Evolutionary conservation across 2,888 invertebrate genomes (phyloP).

Genomic region (Pheosia gnoma): DNA sequence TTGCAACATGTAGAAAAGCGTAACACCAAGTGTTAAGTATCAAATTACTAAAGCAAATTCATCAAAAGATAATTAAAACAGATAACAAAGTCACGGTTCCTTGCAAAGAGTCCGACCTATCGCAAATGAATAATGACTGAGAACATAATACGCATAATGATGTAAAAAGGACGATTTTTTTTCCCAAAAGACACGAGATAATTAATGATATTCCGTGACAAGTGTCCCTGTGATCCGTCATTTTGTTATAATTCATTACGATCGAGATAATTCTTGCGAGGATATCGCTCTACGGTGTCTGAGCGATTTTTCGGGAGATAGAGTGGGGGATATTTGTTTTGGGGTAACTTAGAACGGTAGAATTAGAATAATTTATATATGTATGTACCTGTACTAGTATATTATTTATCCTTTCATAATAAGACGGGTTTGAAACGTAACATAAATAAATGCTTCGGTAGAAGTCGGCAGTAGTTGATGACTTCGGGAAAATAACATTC

Average conservation of each 20-base stretch:
- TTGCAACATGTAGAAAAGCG: too few species aligned
- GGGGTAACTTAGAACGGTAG: too few species aligned
- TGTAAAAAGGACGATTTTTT: conserved; percentile 5
- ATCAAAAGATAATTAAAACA: not conserved
- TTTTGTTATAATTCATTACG: conserved; percentile 9
- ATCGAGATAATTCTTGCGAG: conserved; percentile 8
- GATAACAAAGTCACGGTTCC: conserved; percentile 1
- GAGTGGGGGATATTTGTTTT: not conserved
- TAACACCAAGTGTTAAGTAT: too few species aligned
- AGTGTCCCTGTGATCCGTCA: conserved; percentile 6
- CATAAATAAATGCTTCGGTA: too few species aligned
- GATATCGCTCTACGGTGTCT: not conserved
- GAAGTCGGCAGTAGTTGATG: too few species aligned
- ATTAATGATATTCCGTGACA: conserved; percentile 11
- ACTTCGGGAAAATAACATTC: too few species aligned
- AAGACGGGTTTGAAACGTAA: too few species aligned
- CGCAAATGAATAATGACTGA: conserved; percentile 6
- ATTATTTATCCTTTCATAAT: too few species aligned
- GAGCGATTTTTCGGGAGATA: not conserved
- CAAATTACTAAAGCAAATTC: not conserved
- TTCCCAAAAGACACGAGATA: conserved; percentile 1
- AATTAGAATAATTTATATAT: too few species aligned
- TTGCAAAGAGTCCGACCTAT: not conserved
- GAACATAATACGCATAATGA: conserved; percentile 5
- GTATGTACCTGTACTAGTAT: too few species aligned